Evolutionary conservation across 2,888 invertebrate genomes (phyloP), one percentile per base, ranked within the genome.

Genomic region (Tinea semifulvella): DNA sequence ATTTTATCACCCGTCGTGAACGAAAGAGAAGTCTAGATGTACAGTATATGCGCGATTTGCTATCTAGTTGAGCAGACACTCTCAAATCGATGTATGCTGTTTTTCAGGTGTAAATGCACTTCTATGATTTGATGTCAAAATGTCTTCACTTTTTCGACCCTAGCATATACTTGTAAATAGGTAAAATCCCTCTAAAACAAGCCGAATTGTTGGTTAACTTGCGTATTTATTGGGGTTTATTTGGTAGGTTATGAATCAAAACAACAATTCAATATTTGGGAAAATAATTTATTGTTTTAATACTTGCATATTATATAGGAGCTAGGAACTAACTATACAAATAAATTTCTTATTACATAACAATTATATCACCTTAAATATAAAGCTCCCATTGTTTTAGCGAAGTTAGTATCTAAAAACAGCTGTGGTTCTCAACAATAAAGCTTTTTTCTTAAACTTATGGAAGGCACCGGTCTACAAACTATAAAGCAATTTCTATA

Each of bases 381-480:
- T 22, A 22, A 36, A 36, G 36, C 36, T 36, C 36, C 18, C 16
- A 16, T 18, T 36, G 2, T 14, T 13, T 14, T 35, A 14, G 14
- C 35, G 14, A 14, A 14, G 35, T 35, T 36, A 36, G 18, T 36
- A 18, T 18, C 18, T 16, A 36, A 36, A 36, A 18, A 18, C 36
- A 36, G 36, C 36, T 36, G 8, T 36, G 28, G 25, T 6, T 43
- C 16, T 28, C n/a, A 27, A 27, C 16, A n/a, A 20, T 8, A 20
- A 16, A 42, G 36, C 36, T 36, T 36, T 10, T 16, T 55, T 61
- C 62, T 65, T 64, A 66, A 48, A 48, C 42, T 59, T 65, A 66
- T 65, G 66, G 65, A 68, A 67, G 66, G 67, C 67, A 66, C 66
- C 36, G 4, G 5, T 17, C 36, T 36, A 36, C 16, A 10, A 4